Percentiles rank a stretch among this genome's conserved stretches.
Conservation (phyloP, 2,797 vertebrate species). For the Danio kyathit region DNA sequence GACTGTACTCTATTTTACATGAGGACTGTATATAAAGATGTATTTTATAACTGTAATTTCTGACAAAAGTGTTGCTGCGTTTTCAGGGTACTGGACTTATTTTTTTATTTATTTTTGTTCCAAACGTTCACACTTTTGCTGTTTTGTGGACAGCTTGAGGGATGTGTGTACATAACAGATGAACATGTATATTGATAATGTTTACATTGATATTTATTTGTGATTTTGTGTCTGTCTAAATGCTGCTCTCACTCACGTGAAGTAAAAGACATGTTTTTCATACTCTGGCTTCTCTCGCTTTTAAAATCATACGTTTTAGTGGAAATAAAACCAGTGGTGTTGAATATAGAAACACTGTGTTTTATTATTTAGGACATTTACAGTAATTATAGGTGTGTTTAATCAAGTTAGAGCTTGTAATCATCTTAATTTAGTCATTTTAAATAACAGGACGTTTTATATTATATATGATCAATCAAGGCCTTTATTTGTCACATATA, state of each 20-base stretch:
- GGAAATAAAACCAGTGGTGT: constrained; percentile 9
- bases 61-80: constrained; percentile 53
- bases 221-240: constrained; percentile 67
- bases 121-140: constrained; percentile 57
- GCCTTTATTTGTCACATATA: too few relatives aligned
- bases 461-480: too few relatives aligned
- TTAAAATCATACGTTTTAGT: neutral
- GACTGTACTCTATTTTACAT: constrained; percentile 34
- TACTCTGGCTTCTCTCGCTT: neutral
- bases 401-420: neutral
- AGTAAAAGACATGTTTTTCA: constrained; percentile 56
- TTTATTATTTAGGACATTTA: neutral
- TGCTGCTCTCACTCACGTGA: constrained; percentile 67
- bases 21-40: constrained; percentile 48
- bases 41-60: constrained; percentile 51
- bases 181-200: constrained; percentile 65
- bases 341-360: neutral
- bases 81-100: constrained; percentile 65
- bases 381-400: neutral
- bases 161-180: constrained; percentile 68
- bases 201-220: constrained; percentile 74
- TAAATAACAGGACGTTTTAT: neutral
- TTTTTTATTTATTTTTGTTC: constrained; percentile 50
- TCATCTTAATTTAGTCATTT: too few relatives aligned
- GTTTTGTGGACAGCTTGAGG: constrained; percentile 69